Percentiles rank a stretch among this genome's conserved stretches.
phyloP scores from a whole-genome alignment of 2,797 vertebrate species.

The Neoniphon sammara region DNA sequence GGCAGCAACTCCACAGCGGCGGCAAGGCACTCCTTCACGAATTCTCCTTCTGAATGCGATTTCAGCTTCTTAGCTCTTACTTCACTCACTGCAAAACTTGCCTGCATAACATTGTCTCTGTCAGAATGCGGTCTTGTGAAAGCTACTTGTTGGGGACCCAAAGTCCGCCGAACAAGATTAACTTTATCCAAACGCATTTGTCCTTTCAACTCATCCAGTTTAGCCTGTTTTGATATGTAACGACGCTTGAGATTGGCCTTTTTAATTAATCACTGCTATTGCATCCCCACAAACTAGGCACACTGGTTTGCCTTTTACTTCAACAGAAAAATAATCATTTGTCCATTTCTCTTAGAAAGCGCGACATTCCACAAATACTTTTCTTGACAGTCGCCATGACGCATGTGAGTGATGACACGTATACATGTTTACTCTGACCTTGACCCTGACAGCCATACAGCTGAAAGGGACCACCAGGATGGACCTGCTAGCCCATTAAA shows the following conservation, averaged over 20 bases:
- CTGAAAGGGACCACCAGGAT: no score
- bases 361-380: slow-evolving; percentile 36
- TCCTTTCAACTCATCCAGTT: slow-evolving; percentile 47
- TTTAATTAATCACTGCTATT: slow-evolving; percentile 48
- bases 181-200: slow-evolving; percentile 52
- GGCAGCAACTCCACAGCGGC: background rate
- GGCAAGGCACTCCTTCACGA: no score
- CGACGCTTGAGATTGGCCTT: slow-evolving; percentile 47
- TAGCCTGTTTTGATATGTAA: slow-evolving; percentile 54
- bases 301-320: slow-evolving; percentile 49
- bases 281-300: slow-evolving; percentile 44
- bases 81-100: slow-evolving; percentile 15
- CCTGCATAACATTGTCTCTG: slow-evolving; percentile 9
- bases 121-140: slow-evolving; percentile 3
- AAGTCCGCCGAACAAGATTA: slow-evolving; percentile 8
- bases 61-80: slow-evolving; percentile 7
- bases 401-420: no score
- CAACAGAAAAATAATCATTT: slow-evolving; percentile 32
- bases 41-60: no score
- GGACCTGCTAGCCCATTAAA: no score
- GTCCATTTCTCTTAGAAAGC: slow-evolving; percentile 52
- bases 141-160: slow-evolving; percentile 12
- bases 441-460: no score
- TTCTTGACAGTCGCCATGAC: slow-evolving; percentile 34
- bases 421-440: no score